Base-by-base conservation (phyloP, 2,888 invertebrate species). In the Ganaspis brasiliensis region DNA sequence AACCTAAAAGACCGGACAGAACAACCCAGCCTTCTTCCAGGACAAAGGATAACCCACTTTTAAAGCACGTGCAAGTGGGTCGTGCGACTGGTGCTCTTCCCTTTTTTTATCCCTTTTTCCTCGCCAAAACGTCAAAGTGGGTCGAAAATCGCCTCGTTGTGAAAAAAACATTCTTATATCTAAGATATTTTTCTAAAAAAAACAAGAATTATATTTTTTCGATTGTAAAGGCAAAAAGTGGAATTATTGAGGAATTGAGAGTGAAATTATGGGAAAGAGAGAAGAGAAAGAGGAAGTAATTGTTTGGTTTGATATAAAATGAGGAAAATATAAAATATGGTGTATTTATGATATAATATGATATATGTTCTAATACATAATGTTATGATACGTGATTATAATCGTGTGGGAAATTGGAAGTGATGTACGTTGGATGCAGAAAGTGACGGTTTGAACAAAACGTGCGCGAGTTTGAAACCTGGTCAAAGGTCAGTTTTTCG, bases 121-220 rank as follows among this genome's bases (percentile, higher is more conserved):
- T 77, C 70, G 19, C 78, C 84, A 84, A 79, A 56, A 77, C 79
- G 63, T 77, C 79, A 74, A 76, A 67, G 74, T 75, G 74, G 72
- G 72, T 49, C 73, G 75, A 74, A 63, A 78, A 73, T 73, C 70
- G 45, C 57, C n/a, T n/a, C n/a, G n/a, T n/a, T n/a, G n/a, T n/a
- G n/a, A n/a, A n/a, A n/a, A n/a, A n/a, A n/a, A n/a, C n/a, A n/a
- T n/a, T n/a, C n/a, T n/a, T n/a, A n/a, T n/a, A n/a, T n/a, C n/a
- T n/a, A n/a, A n/a, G n/a, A n/a, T n/a, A n/a, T n/a, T n/a, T n/a
- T 75, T 55, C 75, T 77, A 81, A 80, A 84, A 84, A 83, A 82
- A 83, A 84, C 84, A 86, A 85, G 35, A 35, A 35, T 35, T 35
- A 35, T 35, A 35, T 35, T 35, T 4, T 35, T 6, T 6, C 35